Evolutionary conservation across 2,888 invertebrate genomes (phyloP).

Genomic region (Pterostichus niger): DNA sequence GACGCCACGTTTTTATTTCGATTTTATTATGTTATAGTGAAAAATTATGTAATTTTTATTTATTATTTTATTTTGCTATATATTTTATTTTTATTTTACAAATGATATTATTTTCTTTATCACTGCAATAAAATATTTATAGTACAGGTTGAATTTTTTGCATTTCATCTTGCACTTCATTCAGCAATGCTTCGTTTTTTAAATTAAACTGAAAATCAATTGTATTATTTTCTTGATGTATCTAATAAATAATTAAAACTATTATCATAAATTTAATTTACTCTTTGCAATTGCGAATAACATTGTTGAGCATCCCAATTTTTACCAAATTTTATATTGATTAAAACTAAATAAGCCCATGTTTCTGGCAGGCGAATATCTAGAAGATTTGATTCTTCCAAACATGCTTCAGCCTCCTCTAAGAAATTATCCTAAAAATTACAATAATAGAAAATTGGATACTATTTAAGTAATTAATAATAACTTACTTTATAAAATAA

Average conservation of each 20-base stretch:
- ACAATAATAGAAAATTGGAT: slow-evolving; percentile 66
- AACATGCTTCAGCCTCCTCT: slow-evolving; percentile 75
- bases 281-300: slow-evolving; percentile 73
- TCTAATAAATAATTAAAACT: slow-evolving; percentile 4
- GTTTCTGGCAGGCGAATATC: slow-evolving; percentile 74
- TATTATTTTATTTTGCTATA: slow-evolving; percentile 8
- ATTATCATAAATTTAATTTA: slow-evolving; percentile 45
- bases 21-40: not conserved
- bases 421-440: slow-evolving; percentile 73
- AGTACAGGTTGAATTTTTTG: not conserved
- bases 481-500: slow-evolving; percentile 70
- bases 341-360: slow-evolving; percentile 75
- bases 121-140: not conserved
- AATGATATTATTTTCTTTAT: not conserved
- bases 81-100: not conserved
- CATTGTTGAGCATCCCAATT: slow-evolving; percentile 74
- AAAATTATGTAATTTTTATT: not conserved
- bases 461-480: not conserved
- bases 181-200: slow-evolving; percentile 17
- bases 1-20: not conserved
- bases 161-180: slow-evolving; percentile 28
- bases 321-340: slow-evolving; percentile 74
- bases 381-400: slow-evolving; percentile 74
- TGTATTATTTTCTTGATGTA: no score
- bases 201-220: slow-evolving; percentile 39